Evolutionary conservation across 1,140 invertebrate genomes (phyloP).

Genomic region (Pissodes strobi): DNA sequence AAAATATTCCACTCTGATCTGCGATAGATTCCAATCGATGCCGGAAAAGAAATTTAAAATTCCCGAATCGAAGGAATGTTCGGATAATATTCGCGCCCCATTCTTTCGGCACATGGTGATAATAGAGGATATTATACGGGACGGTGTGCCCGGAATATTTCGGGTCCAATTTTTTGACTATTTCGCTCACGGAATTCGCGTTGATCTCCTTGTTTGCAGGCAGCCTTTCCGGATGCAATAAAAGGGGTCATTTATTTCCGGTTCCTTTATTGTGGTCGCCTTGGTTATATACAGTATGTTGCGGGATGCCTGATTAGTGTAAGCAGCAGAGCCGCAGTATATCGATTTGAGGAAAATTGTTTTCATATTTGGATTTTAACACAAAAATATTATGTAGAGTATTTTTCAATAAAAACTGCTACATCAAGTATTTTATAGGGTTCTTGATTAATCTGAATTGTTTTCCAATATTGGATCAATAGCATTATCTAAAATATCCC

Average conservation of each 20-base stretch:
- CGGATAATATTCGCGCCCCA: conserved; percentile 17
- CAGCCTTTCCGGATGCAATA: conserved; percentile 21
- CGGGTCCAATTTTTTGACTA: conserved; percentile 48
- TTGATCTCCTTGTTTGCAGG: conserved; percentile 50
- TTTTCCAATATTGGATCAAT: no score
- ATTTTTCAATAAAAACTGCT: no score
- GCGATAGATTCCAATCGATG: background rate
- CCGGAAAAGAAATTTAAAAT: conserved; percentile 11
- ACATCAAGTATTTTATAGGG: no score
- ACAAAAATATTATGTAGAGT: no score
- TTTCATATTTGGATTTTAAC: no score
- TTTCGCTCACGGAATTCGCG: conserved; percentile 48
- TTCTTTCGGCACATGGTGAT: conserved; percentile 30
- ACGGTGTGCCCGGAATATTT: conserved; percentile 26
- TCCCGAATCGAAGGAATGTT: conserved; percentile 16
- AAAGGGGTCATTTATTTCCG: conserved; percentile 12
- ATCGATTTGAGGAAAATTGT: no score
- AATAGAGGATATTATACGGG: conserved; percentile 31
- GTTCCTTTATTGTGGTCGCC: conserved; percentile 8
- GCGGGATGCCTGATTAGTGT: no score
- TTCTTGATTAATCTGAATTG: no score
- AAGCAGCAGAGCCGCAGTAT: no score
- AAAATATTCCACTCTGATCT: no score
- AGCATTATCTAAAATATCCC: no score
- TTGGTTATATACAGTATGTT: background rate